A percentile compares a stretch with the other conserved stretches of the same genome.
phyloP scores from a whole-genome alignment of 2,113 vertebrate genomes.

The Progne subis region DNA sequence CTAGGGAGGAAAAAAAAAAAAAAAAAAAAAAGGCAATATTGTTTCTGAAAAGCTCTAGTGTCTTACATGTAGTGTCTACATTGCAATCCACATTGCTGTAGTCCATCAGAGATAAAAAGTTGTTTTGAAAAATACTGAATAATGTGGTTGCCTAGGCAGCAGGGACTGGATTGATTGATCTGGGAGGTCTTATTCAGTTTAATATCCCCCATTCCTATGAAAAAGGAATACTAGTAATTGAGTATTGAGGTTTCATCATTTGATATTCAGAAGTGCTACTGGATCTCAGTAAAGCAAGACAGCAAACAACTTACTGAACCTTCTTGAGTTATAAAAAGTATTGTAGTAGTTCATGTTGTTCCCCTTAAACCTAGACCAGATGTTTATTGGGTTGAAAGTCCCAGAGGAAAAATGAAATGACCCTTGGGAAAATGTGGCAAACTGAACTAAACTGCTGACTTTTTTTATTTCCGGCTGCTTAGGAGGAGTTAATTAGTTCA shows the following conservation, averaged over 20 bases:
- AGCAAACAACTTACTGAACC: not conserved
- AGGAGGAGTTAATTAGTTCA: not conserved
- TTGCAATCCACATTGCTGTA: not conserved
- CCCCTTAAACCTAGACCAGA: not conserved
- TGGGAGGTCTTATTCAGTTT: not conserved
- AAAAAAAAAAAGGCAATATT: not conserved
- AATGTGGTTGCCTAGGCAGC: not conserved
- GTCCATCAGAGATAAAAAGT: not conserved
- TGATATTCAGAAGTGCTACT: not conserved
- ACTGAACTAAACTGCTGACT: not conserved
- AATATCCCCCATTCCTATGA: not conserved
- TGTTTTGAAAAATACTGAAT: not conserved
- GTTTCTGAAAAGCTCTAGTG: not conserved
- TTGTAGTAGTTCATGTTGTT: not conserved
- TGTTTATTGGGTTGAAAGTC: not conserved
- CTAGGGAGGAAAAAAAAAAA: fast-evolving
- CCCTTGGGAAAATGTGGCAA: not conserved
- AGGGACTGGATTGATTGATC: not conserved
- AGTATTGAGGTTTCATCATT: not conserved
- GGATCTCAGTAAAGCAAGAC: not conserved
- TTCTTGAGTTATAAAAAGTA: slow-evolving; percentile 1
- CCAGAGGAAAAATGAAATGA: not conserved
- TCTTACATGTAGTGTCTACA: not conserved
- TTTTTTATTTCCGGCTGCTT: not conserved
- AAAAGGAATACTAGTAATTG: not conserved